Evolutionary conservation across 2,888 invertebrate species (phyloP), one percentile per base, ranked within the genome.

Genomic region (Temnothorax rugatulus): DNA sequence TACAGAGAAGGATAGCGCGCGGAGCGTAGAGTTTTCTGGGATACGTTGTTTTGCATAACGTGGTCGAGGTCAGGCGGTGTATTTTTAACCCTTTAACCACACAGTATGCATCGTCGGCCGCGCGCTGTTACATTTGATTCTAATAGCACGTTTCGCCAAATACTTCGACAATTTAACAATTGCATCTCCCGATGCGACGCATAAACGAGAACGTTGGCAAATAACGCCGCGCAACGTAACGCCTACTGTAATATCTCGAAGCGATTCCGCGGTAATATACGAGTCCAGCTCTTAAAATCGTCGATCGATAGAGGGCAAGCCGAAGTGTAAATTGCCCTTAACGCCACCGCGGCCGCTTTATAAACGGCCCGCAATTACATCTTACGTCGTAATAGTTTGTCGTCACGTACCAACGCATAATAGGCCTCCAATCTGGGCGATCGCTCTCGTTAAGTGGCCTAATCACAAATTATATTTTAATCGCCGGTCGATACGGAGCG

Each of bases 401-500:
- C 89, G 90, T 89, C 88, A 91, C 89, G 91, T 92, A 90, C 84
- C 57, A 86, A 88, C 86, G 86, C 83, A 87, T 87, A 86, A 84
- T 83, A 83, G 66, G 69, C 75, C 85, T 86, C 84, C 89, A 91
- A 92, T 92, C 91, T 91, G 89, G 86, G 84, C 87, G 91, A 91
- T 91, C 91, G 91, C 88, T 89, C 92, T 92, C 91, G 92, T 93
- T 92, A 92, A 89, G 89, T 87, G 87, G 86, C 85, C 90, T 92
- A 92, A 92, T 92, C 92, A 89, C 90, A 91, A 93, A 92, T 92
- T 93, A 92, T 92, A 92, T 92, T 92, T 93, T 92, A 93, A 93
- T 92, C 92, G 91, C 88, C 84, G 85, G 68, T 84, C 91, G 90
- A 91, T 92, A 90, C 79, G 88, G 87, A 86, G 79, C 82, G 13